These are phyloP conservation scores for Cetonia aurata DNA, from an alignment of 2,888 invertebrate genomes.

Conservation along the genomic window DNA sequence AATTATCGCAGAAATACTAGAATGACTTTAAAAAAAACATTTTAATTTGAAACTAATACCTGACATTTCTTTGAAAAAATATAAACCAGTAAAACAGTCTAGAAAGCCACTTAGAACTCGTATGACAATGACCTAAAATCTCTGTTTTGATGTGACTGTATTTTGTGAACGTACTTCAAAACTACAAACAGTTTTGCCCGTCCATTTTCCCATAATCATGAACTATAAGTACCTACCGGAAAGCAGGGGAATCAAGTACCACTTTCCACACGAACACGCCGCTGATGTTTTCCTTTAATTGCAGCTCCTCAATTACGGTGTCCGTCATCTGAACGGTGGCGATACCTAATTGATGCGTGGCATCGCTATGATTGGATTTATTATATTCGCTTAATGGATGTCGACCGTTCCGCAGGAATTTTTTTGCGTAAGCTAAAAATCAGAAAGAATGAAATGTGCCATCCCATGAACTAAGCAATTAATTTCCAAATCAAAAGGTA, in stretches of 20 bases:
- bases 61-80: no score
- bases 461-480: constrained; percentile 14
- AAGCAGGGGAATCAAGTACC: constrained; percentile 84
- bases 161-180: no score
- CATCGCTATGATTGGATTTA: constrained; percentile 54
- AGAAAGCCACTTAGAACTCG: no score
- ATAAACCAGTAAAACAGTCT: no score
- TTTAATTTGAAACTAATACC: no score
- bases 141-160: no score
- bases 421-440: constrained; percentile 76
- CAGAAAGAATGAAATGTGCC: background rate
- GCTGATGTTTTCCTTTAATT: constrained; percentile 74
- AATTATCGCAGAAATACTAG: no score
- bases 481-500: background rate
- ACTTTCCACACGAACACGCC: constrained; percentile 93
- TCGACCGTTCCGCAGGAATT: constrained; percentile 74
- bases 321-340: constrained; percentile 90
- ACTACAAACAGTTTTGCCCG: no score
- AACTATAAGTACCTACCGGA: constrained; percentile 69
- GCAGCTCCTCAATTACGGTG: constrained; percentile 59
- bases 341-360: constrained; percentile 83
- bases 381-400: constrained; percentile 40
- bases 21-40: no score
- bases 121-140: no score
- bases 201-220: no score